Base-by-base conservation (phyloP, 30 jellyfish, hydroid and myxozoan species). In the Clytia hemisphaerica region DNA sequence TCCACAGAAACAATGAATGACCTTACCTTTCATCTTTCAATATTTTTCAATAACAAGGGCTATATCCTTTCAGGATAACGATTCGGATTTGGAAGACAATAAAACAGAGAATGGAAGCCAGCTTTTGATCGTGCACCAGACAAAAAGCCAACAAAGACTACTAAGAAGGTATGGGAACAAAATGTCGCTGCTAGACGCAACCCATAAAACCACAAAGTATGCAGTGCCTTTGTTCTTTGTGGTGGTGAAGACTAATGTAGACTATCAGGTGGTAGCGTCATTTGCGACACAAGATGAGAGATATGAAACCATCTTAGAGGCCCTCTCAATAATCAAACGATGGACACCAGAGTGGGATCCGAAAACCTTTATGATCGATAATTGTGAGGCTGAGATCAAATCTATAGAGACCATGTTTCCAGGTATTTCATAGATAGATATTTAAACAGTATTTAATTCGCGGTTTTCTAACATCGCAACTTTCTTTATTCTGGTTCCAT, bases 181-280 rank as follows among this genome's bases (percentile, higher is more conserved):
- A 64, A 37, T 64, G 2, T 28, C 77, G 9, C 33, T 37, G 40
- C 42, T 64, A 35, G 73, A 60, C 28, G 73, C 73, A 29, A 60
- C 73, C 21, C 37, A 60, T 60, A 30, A 57, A 60, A 29, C 73
- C 58, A 60, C 73, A 60, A 29, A 57, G n/a, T 60, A 60, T 57
- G 28, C 73, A 22, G 33, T 60, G 58, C 73, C 73, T 30, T 27
- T 60, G 58, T 60, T 60, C 31, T 60, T 60, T 45, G n/a, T 60
- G 37, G 32, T 64, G 42, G 67, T 64, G 19, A 64, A 64, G 31
- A 64, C 77, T 25, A 35, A 64, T 33, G 38, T 64, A 26, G 69
- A 64, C 31, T 64, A 64, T 6, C 77, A 64, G 42, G 67, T 64
- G 4, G 77, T 40, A 19, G 74, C 67, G 30, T 24, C 77, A 26